These are phyloP conservation scores for Aplochiton taeniatus DNA, from an alignment of 2,797 vertebrate species.

Conservation along the genomic window DNA sequence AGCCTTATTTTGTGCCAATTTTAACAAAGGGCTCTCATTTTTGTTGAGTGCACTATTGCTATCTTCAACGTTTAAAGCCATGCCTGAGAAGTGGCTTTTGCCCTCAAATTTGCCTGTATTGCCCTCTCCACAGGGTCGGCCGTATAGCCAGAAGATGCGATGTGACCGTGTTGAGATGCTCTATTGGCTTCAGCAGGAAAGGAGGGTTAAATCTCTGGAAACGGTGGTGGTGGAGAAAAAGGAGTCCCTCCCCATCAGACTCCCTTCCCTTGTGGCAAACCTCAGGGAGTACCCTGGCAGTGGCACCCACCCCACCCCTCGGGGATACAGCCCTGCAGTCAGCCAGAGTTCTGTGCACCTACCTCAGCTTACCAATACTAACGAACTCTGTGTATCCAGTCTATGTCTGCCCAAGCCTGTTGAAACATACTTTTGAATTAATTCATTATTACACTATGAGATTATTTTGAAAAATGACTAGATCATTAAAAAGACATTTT, in stretches of 20 bases:
- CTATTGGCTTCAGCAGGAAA: slow-evolving; percentile 76
- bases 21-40: no score
- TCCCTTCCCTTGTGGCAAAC: slow-evolving; percentile 36
- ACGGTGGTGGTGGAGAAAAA: slow-evolving; percentile 13
- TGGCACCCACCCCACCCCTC: slow-evolving; percentile 1
- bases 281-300: neutral
- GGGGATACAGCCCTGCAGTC: neutral
- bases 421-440: no score
- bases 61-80: no score
- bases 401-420: neutral
- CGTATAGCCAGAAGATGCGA: slow-evolving; percentile 76
- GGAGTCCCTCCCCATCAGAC: slow-evolving; percentile 14
- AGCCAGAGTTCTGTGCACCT: neutral
- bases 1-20: no score
- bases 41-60: no score
- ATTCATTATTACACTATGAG: no score
- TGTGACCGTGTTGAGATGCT: slow-evolving; percentile 78
- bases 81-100: no score
- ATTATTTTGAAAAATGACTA: no score
- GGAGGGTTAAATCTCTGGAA: slow-evolving; percentile 44
- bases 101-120: neutral
- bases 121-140: slow-evolving; percentile 55
- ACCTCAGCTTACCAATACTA: neutral
- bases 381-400: slow-evolving; percentile 1
- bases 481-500: no score